phyloP scores from a whole-genome alignment of 2,113 vertebrate species.

The Apeltes quadracus region DNA sequence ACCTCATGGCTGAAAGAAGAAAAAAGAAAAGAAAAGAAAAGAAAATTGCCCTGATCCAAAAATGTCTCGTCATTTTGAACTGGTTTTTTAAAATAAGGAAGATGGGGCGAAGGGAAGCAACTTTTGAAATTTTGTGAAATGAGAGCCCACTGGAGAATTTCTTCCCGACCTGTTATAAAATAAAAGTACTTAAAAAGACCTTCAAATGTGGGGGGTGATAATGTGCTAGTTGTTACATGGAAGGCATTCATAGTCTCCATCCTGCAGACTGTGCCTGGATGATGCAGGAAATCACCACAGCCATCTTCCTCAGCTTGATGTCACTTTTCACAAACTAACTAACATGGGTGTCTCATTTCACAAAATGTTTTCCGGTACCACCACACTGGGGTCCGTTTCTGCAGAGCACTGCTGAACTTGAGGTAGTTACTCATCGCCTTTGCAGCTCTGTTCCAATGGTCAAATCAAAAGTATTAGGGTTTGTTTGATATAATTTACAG shows the following conservation, averaged over 20 bases:
- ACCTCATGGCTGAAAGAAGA: background rate
- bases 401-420: conserved; percentile 50
- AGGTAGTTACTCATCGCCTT: conserved; percentile 54
- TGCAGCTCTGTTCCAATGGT: conserved; percentile 32
- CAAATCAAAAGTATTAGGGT: background rate
- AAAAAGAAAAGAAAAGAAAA: background rate
- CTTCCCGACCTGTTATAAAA: background rate
- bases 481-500: background rate
- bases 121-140: conserved; percentile 16
- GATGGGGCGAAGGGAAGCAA: background rate
- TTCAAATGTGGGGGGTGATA: background rate
- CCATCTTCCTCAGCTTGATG: background rate
- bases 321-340: conserved; percentile 5
- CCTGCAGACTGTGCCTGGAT: background rate
- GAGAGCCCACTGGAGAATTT: background rate
- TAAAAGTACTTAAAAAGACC: background rate
- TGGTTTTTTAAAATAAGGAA: background rate
- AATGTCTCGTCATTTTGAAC: background rate
- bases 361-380: conserved; percentile 22
- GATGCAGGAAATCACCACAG: too few relatives aligned
- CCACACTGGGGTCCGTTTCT: conserved; percentile 36
- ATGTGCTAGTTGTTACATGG: background rate
- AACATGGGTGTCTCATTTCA: conserved; percentile 18
- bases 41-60: conserved; percentile 40
- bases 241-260: background rate